Evolutionary conservation across 2,888 invertebrate genomes (phyloP).

Genomic region (Lissonota sp.): DNA sequence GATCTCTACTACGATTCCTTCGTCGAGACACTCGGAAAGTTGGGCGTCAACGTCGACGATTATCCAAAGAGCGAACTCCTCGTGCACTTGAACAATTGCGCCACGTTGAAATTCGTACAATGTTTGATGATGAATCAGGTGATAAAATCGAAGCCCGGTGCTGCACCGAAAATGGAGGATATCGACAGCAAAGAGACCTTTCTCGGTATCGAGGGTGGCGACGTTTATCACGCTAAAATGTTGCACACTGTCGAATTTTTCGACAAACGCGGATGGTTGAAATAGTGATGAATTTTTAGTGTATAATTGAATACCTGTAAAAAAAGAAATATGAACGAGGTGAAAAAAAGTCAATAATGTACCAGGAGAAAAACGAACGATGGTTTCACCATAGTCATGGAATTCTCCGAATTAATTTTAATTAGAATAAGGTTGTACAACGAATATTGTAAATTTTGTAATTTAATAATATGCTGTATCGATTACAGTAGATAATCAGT

Average conservation of each 20-base stretch:
- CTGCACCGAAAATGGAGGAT: conserved; percentile 73
- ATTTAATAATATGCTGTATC: too few relatives aligned
- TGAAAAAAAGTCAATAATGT: too few relatives aligned
- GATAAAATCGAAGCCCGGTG: conserved; percentile 78
- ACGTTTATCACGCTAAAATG: conserved; percentile 75
- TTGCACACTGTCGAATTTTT: conserved; percentile 75
- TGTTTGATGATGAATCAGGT: conserved; percentile 81
- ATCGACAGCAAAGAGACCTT: conserved; percentile 74
- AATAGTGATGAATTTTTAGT: conserved; percentile 64
- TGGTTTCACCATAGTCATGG: too few relatives aligned
- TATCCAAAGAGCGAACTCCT: conserved; percentile 71
- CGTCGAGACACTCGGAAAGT: conserved; percentile 69
- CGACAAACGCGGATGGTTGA: conserved; percentile 77
- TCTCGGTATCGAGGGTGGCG: conserved; percentile 71
- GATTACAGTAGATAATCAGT: too few relatives aligned
- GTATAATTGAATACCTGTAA: too few relatives aligned
- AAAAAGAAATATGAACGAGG: too few relatives aligned
- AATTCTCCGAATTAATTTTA: too few relatives aligned
- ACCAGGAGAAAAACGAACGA: too few relatives aligned
- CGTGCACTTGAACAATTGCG: conserved; percentile 73
- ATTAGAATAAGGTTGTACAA: too few relatives aligned
- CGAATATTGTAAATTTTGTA: too few relatives aligned
- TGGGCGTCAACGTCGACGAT: conserved; percentile 69
- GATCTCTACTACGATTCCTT: conserved; percentile 78
- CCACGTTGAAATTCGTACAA: conserved; percentile 76